phyloP scores from a whole-genome alignment of 2,797 vertebrate genomes.

The Aplochiton taeniatus region DNA sequence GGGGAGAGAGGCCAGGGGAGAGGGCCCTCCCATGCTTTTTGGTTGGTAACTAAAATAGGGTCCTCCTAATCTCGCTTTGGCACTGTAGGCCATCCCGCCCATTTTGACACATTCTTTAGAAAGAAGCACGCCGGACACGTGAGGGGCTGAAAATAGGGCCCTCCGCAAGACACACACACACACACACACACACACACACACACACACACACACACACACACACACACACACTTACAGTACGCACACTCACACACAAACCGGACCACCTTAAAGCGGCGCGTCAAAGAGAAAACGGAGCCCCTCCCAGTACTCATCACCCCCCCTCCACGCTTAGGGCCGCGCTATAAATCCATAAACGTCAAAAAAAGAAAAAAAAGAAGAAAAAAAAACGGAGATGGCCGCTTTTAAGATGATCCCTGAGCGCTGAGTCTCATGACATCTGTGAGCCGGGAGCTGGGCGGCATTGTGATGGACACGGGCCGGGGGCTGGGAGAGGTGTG shows the following conservation, averaged over 20 bases:
- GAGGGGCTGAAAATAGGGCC: conserved; percentile 74
- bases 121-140: conserved; percentile 79
- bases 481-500: conserved; percentile 49
- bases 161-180: conserved; percentile 29
- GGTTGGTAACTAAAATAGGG: conserved; percentile 81
- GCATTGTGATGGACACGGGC: conserved; percentile 40
- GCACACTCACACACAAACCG: no score
- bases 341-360: no score
- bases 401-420: no score
- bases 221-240: not conserved
- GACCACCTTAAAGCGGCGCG: no score
- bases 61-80: conserved; percentile 76
- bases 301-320: no score
- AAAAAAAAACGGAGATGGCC: no score
- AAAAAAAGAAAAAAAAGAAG: no score
- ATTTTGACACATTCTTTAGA: conserved; percentile 79
- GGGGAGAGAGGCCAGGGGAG: conserved; percentile 9
- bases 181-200: conserved; percentile 10
- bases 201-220: not conserved
- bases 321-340: no score
- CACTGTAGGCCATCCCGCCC: conserved; percentile 67
- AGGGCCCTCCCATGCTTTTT: conserved; percentile 69
- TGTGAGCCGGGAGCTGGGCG: not conserved
- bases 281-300: no score
- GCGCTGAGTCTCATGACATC: no score